Evolutionary conservation across 2,113 vertebrate species (phyloP), one percentile per base, ranked within the genome.

Genomic region (Corythornis madagascariensis): DNA sequence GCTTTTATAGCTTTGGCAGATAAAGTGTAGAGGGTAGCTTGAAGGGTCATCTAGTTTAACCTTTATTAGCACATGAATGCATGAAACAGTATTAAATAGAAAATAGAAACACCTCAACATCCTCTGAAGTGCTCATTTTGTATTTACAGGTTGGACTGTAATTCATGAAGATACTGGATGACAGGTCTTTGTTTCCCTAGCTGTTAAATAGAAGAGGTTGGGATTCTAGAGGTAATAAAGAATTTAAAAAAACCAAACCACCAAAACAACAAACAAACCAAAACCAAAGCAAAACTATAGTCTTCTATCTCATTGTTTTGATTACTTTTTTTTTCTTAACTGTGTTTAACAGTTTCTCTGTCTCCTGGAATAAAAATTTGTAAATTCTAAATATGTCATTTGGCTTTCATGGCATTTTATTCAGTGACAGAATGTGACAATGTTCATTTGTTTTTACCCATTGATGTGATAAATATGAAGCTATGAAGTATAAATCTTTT

Each of bases 1-100:
- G 52, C 85, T 93, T 91, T 86, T 75, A 83, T 81, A 91, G 50
- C 77, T 91, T 84, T 92, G 76, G 75, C 65, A 94, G 78, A 79
- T 71, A 92, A 94, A 82, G 38, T 73, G 77, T 70, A 76, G 83
- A 85, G 85, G 31, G 75, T 53, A 70, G 83, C 84, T 89, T 92
- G 81, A 89, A 88, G 69, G 60, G 77, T 92, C 77, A 64, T 83
- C 63, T 80, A 76, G 73, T 86, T 94, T 91, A 94, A 90, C 86
- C 87, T 89, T 92, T 93, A 94, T 96, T 96, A 92, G 61, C 78
- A 94, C 91, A 91, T 94, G 77, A 94, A 88, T 92, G 42, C 86
- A 82, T 66, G 71, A 96, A 93, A 73, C 63, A 67, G 76, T 85
- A 95, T 95, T 94, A 92, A 87, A 91, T 53, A 92, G 72, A 80